A percentile compares a stretch with the other conserved stretches of the same genome.
phyloP scores from a whole-genome alignment of 2,113 vertebrate genomes.

The Andinoacara biseriatus region DNA sequence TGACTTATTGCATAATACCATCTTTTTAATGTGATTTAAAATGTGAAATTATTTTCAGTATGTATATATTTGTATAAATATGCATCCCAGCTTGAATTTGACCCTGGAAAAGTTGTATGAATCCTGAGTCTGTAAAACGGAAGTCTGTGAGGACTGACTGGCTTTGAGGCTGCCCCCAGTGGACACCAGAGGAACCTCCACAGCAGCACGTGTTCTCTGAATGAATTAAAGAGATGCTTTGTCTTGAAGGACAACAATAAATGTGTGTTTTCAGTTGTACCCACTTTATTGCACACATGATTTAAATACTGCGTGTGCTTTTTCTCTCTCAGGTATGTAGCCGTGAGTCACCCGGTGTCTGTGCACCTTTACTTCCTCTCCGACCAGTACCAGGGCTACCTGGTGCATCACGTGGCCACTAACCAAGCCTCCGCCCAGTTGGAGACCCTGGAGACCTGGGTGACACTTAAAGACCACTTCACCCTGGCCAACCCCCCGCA shows the following conservation, averaged over 20 bases:
- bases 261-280: neutral
- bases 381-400: slow-evolving; percentile 95
- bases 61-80: no score
- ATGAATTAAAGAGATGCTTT: no score
- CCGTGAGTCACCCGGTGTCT: slow-evolving; percentile 87
- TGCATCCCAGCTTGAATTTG: no score
- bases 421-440: slow-evolving; percentile 91
- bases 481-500: slow-evolving; percentile 85
- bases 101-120: no score
- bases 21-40: no score
- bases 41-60: no score
- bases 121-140: no score
- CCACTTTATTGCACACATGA: neutral
- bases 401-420: slow-evolving; percentile 89
- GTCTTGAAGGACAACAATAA: neutral
- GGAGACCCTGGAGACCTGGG: slow-evolving; percentile 95
- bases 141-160: neutral
- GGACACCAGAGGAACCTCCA: rapidly evolving
- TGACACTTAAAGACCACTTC: slow-evolving; percentile 92
- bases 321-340: slow-evolving; percentile 82
- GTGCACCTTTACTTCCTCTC: slow-evolving; percentile 96
- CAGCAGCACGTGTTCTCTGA: neutral
- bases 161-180: neutral
- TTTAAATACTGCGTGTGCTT: neutral
- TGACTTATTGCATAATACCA: no score